phyloP scores from a whole-genome alignment of 2,797 vertebrate genomes.

The Decapterus maruadsi region DNA sequence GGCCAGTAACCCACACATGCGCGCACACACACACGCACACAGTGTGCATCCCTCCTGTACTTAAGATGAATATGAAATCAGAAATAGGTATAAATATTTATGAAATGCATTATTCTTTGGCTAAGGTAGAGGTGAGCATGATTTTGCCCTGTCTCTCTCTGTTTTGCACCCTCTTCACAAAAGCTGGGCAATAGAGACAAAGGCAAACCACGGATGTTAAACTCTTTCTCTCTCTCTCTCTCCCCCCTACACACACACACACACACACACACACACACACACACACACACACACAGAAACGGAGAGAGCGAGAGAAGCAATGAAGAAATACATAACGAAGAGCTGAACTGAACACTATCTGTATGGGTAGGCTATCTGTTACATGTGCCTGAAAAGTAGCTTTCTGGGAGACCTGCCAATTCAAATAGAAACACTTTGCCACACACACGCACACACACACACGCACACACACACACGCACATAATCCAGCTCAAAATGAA shows the following conservation, averaged over 20 bases:
- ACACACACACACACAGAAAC: slow-evolving; percentile 18
- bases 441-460: not conserved
- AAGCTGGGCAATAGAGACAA: slow-evolving; percentile 46
- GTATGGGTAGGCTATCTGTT: slow-evolving; percentile 48
- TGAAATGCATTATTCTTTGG: slow-evolving; percentile 79
- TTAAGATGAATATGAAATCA: slow-evolving; percentile 78
- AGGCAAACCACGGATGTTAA: slow-evolving; percentile 33
- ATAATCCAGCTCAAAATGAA: slow-evolving; percentile 9
- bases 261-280: slow-evolving; percentile 36
- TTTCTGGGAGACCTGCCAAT: slow-evolving; percentile 44
- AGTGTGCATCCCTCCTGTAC: slow-evolving; percentile 29
- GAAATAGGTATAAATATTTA: slow-evolving; percentile 82
- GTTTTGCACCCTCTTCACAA: slow-evolving; percentile 62
- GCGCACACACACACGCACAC: slow-evolving; percentile 34
- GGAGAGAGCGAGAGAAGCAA: not conserved
- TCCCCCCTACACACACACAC: slow-evolving; percentile 17
- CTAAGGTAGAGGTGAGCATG: slow-evolving; percentile 67
- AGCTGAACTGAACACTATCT: slow-evolving; percentile 53
- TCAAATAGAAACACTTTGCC: slow-evolving; percentile 23
- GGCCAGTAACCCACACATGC: slow-evolving; percentile 26
- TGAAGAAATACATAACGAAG: slow-evolving; percentile 41
- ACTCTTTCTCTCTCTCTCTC: not conserved
- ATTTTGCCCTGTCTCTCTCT: slow-evolving; percentile 67
- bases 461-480: not conserved
- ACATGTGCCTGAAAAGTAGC: slow-evolving; percentile 42